Conservation (phyloP, 1,140 invertebrate genomes). For the Aphelenchoides besseyi region DNA sequence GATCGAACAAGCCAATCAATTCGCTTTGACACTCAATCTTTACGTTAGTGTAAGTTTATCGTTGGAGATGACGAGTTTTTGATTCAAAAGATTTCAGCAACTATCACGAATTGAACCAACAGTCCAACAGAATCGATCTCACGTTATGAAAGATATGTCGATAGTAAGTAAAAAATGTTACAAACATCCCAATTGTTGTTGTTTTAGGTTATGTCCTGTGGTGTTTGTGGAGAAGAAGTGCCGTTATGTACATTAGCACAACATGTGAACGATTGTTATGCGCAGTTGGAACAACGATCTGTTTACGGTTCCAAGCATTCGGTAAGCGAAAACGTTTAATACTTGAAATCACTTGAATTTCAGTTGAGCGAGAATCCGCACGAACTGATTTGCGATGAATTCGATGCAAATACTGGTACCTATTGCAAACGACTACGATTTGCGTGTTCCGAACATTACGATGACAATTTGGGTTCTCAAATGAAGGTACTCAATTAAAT, state of each 20-base stretch:
- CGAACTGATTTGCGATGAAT: slow-evolving; percentile 92
- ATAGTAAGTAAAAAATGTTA: not conserved
- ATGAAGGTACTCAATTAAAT: slow-evolving; percentile 32
- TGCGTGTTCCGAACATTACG: slow-evolving; percentile 93
- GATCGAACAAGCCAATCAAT: slow-evolving; percentile 11
- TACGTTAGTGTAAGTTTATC: slow-evolving; percentile 5
- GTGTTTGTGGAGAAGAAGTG: slow-evolving; percentile 44
- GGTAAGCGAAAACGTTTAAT: not conserved
- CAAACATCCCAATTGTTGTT: not conserved
- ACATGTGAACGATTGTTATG: slow-evolving; percentile 66
- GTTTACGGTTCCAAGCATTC: slow-evolving; percentile 81
- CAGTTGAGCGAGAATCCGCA: slow-evolving; percentile 65
- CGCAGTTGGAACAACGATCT: slow-evolving; percentile 86
- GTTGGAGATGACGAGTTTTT: not conserved
- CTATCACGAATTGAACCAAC: not conserved
- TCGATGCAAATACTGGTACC: slow-evolving; percentile 79
- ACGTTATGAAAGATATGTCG: not conserved
- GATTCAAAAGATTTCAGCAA: not conserved
- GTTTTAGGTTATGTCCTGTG: slow-evolving; percentile 35
- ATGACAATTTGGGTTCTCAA: slow-evolving; percentile 78
- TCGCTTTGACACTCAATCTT: not conserved
- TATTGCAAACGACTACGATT: slow-evolving; percentile 93
- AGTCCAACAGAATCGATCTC: not conserved
- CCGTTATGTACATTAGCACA: slow-evolving; percentile 24
- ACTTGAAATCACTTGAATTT: slow-evolving; percentile 65